Percentiles rank a stretch among this genome's conserved stretches.
Evolutionary conservation across 2,113 vertebrate species (phyloP).

Genomic region (Phalacrocorax aristotelis): DNA sequence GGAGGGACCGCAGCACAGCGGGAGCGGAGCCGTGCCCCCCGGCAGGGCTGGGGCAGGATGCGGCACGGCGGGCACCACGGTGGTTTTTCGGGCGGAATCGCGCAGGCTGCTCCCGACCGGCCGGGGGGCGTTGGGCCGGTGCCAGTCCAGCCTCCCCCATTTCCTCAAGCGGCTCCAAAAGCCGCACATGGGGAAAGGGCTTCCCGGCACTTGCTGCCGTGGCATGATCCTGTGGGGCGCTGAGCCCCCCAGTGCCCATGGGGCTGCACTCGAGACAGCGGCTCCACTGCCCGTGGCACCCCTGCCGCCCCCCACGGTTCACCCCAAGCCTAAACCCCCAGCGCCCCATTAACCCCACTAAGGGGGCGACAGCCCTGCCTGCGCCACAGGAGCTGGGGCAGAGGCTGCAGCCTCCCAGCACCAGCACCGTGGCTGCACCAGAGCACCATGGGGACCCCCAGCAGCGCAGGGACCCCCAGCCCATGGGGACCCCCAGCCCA

Average conservation of each 20-base stretch:
- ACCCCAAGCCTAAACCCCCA: neutral
- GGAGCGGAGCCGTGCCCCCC: neutral
- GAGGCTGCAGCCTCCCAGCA: neutral
- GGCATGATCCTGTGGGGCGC: fast-evolving
- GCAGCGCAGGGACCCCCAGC: neutral
- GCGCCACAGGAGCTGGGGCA: neutral
- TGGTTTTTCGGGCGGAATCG: neutral
- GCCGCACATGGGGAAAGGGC: neutral
- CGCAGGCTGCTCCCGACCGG: fast-evolving
- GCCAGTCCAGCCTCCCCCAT: neutral
- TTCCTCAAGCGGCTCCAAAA: neutral
- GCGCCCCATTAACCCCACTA: neutral
- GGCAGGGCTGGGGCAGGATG: neutral
- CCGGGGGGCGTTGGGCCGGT: neutral
- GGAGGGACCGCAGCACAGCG: fast-evolving
- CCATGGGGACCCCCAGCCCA: neutral
- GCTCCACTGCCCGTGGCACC: neutral
- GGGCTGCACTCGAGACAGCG: neutral
- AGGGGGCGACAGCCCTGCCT: neutral
- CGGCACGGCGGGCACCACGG: fast-evolving
- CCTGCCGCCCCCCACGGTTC: neutral
- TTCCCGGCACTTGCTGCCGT: fast-evolving
- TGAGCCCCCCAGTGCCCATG: fast-evolving
- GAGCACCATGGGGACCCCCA: neutral
- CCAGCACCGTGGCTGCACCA: neutral